phyloP scores from a whole-genome alignment of 2,113 vertebrate species.

The Symphodus melops region DNA sequence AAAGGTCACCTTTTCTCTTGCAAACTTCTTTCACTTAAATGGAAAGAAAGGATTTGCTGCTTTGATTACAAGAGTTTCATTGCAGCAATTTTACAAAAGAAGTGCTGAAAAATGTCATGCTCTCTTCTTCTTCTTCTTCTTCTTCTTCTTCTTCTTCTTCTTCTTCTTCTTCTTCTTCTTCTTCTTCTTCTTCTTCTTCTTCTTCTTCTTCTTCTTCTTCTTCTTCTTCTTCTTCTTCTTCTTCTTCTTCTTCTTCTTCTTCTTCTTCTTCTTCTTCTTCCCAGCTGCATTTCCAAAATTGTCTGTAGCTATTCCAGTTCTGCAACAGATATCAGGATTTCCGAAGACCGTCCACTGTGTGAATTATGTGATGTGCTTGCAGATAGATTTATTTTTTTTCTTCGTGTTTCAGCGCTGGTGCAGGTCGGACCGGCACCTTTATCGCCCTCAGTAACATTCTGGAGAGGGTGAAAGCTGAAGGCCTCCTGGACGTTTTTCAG shows the following conservation, averaged over 20 bases:
- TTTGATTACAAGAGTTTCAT: constrained; percentile 39
- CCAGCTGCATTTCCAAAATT: constrained; percentile 1
- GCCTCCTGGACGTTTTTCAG: constrained; percentile 97
- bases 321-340: background rate
- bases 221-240: background rate
- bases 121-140: background rate
- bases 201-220: background rate
- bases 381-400: constrained; percentile 28
- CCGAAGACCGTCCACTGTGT: background rate
- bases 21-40: constrained; percentile 66
- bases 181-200: background rate
- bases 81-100: background rate
- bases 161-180: background rate
- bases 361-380: constrained; percentile 1
- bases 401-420: constrained; percentile 87
- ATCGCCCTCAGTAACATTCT: constrained; percentile 98
- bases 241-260: background rate
- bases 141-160: background rate
- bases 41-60: constrained; percentile 49
- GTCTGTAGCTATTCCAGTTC: background rate
- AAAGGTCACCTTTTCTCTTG: constrained; percentile 79
- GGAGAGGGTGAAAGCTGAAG: constrained; percentile 97
- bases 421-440: constrained; percentile 96
- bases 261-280: background rate
- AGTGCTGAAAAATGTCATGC: constrained; percentile 1